Evolutionary conservation across 2,113 vertebrate genomes (phyloP).

Genomic region (Pelusios castaneus): DNA sequence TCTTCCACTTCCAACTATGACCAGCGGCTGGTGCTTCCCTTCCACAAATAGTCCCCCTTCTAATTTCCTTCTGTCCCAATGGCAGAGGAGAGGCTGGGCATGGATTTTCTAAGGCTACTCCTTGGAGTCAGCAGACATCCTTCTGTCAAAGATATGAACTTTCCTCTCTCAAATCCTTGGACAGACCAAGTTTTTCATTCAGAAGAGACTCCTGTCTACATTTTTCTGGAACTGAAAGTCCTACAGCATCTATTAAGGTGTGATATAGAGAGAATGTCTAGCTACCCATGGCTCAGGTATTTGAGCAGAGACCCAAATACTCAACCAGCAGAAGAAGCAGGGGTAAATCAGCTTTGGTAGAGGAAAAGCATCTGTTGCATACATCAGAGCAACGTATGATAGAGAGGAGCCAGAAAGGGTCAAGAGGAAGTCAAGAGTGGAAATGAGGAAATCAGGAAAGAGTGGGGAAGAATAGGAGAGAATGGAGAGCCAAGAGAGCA

Average conservation of each 20-base stretch:
- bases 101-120: neutral
- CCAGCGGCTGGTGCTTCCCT: neutral
- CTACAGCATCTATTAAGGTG: neutral
- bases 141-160: neutral
- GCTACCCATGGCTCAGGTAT: neutral
- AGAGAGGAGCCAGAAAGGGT: neutral
- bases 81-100: neutral
- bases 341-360: neutral
- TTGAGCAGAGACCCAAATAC: neutral
- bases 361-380: neutral
- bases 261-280: neutral
- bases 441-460: neutral
- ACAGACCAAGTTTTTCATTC: neutral
- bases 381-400: neutral
- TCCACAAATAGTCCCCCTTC: neutral
- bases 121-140: constrained; percentile 7
- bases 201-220: neutral
- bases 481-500: neutral
- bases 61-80: neutral
- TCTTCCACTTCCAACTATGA: neutral
- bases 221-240: neutral
- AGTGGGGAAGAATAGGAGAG: neutral
- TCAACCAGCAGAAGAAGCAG: neutral
- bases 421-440: neutral
- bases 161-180: neutral